A percentile compares a stretch with the other conserved stretches of the same genome.
phyloP scores from a whole-genome alignment of 2,888 invertebrate species.

The Drosophila birchii region DNA sequence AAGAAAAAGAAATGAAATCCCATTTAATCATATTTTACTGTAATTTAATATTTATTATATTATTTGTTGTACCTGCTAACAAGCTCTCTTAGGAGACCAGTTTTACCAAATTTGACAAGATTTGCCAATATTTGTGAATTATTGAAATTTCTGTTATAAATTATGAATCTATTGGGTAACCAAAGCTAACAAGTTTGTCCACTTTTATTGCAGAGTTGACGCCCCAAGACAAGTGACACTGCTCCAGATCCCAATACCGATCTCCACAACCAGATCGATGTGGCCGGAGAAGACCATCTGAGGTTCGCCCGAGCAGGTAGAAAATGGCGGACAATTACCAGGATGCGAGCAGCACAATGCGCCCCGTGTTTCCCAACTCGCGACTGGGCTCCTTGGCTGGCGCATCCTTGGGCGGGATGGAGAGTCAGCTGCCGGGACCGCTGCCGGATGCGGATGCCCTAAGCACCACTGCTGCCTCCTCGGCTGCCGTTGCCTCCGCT shows the following conservation, averaged over 20 bases:
- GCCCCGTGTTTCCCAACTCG: slow-evolving; percentile 83
- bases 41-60: background rate
- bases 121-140: slow-evolving; percentile 59
- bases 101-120: slow-evolving; percentile 61
- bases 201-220: slow-evolving; percentile 25
- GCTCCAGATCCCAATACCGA: slow-evolving; percentile 34
- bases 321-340: slow-evolving; percentile 83
- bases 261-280: slow-evolving; percentile 56
- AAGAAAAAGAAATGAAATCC: no score
- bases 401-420: slow-evolving; percentile 18
- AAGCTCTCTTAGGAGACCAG: slow-evolving; percentile 41
- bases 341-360: slow-evolving; percentile 81
- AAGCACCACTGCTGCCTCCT: slow-evolving; percentile 17
- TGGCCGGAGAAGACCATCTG: slow-evolving; percentile 44
- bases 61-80: slow-evolving; percentile 50
- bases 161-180: slow-evolving; percentile 40
- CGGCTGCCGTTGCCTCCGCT: slow-evolving; percentile 27
- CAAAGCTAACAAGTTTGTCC: slow-evolving; percentile 54
- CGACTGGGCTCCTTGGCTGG: slow-evolving; percentile 80
- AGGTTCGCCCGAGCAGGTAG: slow-evolving; percentile 73
- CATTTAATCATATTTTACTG: background rate
- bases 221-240: slow-evolving; percentile 12
- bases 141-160: slow-evolving; percentile 6
- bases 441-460: slow-evolving; percentile 42
- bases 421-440: slow-evolving; percentile 71